These are phyloP conservation scores for Noturus placidus DNA, from an alignment of 2,113 vertebrate genomes.

Conservation along the genomic window DNA sequence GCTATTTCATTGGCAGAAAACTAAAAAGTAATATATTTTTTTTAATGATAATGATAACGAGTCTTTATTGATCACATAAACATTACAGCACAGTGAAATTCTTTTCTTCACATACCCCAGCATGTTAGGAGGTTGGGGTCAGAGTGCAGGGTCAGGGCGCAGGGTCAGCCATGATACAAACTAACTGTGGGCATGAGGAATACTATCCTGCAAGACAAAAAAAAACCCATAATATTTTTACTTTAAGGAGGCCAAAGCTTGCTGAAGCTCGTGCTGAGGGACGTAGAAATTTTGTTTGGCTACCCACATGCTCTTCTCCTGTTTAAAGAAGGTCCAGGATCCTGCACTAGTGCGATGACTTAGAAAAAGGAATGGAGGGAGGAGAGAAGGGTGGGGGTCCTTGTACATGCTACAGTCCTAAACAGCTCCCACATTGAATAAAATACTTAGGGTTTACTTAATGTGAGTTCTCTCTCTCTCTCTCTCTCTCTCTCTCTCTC, in stretches of 20 bases:
- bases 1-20: too few relatives aligned
- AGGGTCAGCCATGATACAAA: neutral
- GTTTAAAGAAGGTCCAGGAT: neutral
- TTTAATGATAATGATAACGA: too few relatives aligned
- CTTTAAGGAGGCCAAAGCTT: neutral
- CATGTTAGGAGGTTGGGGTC: too few relatives aligned
- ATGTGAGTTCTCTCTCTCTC: slow-evolving; percentile 60
- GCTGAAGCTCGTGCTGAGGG: neutral
- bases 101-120: too few relatives aligned
- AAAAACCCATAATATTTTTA: neutral
- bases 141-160: too few relatives aligned
- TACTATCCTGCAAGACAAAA: neutral
- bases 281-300: neutral
- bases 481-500: slow-evolving; percentile 60
- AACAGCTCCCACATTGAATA: slow-evolving; percentile 78
- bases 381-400: slow-evolving; percentile 25
- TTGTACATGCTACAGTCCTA: slow-evolving; percentile 40
- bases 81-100: too few relatives aligned
- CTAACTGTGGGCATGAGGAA: neutral
- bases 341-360: neutral
- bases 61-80: too few relatives aligned
- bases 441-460: slow-evolving; percentile 42
- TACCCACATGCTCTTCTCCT: neutral
- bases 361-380: slow-evolving; percentile 4
- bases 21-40: too few relatives aligned